Base-by-base conservation (phyloP, 2,888 invertebrate species). In the Amblyteles armatorius region DNA sequence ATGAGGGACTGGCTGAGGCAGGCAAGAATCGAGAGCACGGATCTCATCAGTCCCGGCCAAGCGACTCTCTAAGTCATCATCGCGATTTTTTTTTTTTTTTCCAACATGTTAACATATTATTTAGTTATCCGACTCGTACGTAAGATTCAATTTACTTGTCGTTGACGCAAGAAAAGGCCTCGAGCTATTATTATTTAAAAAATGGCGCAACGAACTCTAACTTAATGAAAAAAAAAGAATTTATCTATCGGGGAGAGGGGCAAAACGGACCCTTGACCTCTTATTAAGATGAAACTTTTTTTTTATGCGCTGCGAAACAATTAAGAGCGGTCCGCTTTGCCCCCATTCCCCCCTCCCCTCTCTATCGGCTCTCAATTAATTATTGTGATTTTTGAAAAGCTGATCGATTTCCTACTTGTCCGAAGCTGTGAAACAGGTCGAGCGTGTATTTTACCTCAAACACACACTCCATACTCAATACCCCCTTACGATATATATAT, bases 1-100 rank as follows among this genome's bases (percentile, higher is more conserved):
- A 93, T 96, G 83, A 94, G 96, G 84, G 96, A 96, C 89, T 96
- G 96, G 96, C 91, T 96, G 82, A 94, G 96, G 19, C 96, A 96
- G 91, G 93, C 94, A 52, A 91, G 94, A 68, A 90, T 92, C 77
- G 93, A 94, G 85, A 92, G 88, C 48, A 91, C 92, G 1, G 93
- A 93, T 72, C 87, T 93, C 76, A 90, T 93, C 68, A 92, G 91
- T 86, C 92, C 93, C 11, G 93, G 92, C n/a, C 93, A 93, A 85
- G 92, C 93, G 26, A 93, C 93, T 16, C 92, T 94, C 65, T 94
- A 90, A 92, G 87, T 68, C 60, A 22, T 71, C 22, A 13, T 33
- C 55, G 44, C 52, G 6, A 33, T 67, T 13, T 13, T 68, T n/a
- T 74, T 40, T 40, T 74, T 40, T 40, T 44, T 22, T 40, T 55